A percentile compares a stretch with the other conserved stretches of the same genome.
Evolutionary conservation across 2,797 vertebrate genomes (phyloP).

Genomic region (Podarcis lilfordi): DNA sequence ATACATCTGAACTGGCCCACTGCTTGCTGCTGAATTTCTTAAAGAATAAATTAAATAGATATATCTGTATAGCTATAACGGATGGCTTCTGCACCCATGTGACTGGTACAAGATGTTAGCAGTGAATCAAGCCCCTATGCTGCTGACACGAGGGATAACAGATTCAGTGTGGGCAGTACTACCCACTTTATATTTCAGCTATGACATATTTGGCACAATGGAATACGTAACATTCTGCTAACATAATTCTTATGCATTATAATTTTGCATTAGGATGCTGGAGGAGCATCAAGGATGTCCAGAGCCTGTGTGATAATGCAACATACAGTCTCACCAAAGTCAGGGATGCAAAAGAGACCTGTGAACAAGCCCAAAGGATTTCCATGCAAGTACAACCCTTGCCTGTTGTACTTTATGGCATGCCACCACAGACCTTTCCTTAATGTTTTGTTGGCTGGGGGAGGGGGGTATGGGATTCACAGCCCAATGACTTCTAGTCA

Average conservation of each 20-base stretch:
- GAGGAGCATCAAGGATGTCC: conserved; percentile 7
- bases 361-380: neutral
- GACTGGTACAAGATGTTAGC: too few relatives aligned
- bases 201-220: neutral
- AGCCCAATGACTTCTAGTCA: neutral
- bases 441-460: neutral
- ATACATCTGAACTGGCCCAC: neutral
- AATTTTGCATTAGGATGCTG: neutral
- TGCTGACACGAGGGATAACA: neutral
- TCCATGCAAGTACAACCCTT: neutral
- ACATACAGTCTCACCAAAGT: neutral
- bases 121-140: conserved; percentile 13
- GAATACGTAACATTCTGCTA: neutral
- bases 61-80: neutral
- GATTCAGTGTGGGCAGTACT: neutral
- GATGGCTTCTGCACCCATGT: neutral
- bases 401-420: neutral
- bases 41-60: neutral
- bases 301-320: neutral
- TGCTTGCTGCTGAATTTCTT: neutral
- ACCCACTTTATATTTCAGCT: neutral
- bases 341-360: neutral
- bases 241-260: conserved; percentile 6
- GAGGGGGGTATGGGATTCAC: neutral
- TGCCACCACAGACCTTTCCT: neutral